These are phyloP conservation scores for Drosophila mojavensis DNA, from an alignment of 1,140 invertebrate genomes.

Conservation along the genomic window DNA sequence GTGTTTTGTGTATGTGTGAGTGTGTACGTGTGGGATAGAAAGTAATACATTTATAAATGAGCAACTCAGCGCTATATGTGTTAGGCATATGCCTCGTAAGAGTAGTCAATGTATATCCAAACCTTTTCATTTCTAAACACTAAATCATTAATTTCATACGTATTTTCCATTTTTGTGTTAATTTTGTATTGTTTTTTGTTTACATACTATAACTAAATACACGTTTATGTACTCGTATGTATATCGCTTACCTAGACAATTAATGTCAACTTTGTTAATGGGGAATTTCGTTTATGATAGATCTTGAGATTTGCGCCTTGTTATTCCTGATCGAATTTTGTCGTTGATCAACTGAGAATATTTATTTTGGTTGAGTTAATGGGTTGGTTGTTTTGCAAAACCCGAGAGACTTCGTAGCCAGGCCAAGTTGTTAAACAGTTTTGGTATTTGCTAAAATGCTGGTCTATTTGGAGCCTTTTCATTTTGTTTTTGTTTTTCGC, in stretches of 20 bases:
- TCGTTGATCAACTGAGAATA: conserved; percentile 23
- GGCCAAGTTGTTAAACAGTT: conserved; percentile 65
- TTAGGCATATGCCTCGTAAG: conserved; percentile 50
- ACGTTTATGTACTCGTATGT: conserved; percentile 37
- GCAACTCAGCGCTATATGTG: conserved; percentile 67
- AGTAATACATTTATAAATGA: conserved; percentile 70
- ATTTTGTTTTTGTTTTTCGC: conserved; percentile 44
- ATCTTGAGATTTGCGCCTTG: conserved; percentile 51
- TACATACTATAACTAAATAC: conserved; percentile 76
- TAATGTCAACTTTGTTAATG: conserved; percentile 58
- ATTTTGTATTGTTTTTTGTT: conserved; percentile 35
- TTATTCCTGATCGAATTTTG: conserved; percentile 6
- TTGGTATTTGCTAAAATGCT: conserved; percentile 69
- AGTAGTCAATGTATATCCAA: conserved; percentile 61
- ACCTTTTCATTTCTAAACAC: conserved; percentile 65
- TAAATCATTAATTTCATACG: conserved; percentile 69
- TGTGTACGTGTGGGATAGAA: conserved; percentile 53
- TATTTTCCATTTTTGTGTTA: conserved; percentile 43
- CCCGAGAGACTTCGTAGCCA: conserved; percentile 86
- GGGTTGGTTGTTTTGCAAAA: neutral
- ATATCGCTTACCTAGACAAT: conserved; percentile 67
- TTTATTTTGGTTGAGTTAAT: conserved; percentile 58
- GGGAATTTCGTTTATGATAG: neutral
- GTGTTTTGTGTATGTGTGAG: conserved; percentile 49
- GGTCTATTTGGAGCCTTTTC: conserved; percentile 92